Evolutionary conservation across 2,113 vertebrate species (phyloP).

Genomic region (Zapus hudsonius): DNA sequence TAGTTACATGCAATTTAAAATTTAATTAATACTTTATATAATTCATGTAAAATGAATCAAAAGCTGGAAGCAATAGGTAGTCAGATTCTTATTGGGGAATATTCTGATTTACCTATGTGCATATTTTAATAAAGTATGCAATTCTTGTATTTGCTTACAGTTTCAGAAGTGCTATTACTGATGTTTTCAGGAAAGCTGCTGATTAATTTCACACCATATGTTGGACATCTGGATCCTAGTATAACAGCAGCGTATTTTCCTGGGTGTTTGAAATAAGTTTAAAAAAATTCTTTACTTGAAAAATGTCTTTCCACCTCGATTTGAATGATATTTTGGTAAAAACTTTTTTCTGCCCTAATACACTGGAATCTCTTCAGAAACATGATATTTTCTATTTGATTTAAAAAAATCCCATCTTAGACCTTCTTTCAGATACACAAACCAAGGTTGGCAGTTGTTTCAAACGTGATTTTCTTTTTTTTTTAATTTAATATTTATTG

Average conservation of each 20-base stretch:
- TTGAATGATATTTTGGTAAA: conserved; percentile 30
- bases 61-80: not conserved
- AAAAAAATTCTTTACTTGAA: not conserved
- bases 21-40: conserved; percentile 46
- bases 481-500: no score
- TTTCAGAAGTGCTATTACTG: conserved; percentile 15
- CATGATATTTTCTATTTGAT: not conserved
- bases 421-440: not conserved
- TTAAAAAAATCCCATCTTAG: not conserved
- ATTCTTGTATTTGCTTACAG: not conserved
- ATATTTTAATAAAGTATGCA: not conserved
- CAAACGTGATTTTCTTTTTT: not conserved
- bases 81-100: not conserved
- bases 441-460: not conserved
- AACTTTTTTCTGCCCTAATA: not conserved
- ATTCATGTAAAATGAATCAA: not conserved
- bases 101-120: not conserved
- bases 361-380: not conserved
- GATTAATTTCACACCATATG: not conserved
- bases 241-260: not conserved
- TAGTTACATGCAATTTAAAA: not conserved
- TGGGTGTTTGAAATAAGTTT: not conserved
- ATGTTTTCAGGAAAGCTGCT: not conserved
- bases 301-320: not conserved
- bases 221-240: not conserved